Evolutionary conservation across 2,113 vertebrate species (phyloP).

Genomic region (Drymodes brunneopygia): DNA sequence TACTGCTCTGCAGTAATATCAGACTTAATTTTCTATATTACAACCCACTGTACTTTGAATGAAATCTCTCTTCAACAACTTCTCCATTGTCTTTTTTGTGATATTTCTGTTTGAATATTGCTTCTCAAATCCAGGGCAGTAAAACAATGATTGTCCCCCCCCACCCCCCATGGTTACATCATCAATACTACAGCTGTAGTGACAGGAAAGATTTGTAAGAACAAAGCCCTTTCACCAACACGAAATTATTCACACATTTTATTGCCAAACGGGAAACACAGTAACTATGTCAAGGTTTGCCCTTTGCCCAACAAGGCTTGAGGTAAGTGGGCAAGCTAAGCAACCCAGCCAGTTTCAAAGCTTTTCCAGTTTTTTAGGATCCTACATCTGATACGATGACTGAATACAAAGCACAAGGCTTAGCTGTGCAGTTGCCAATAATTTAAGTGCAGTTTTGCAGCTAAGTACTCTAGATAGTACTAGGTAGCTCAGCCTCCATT

Average conservation of each 20-base stretch:
- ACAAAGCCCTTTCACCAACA: neutral
- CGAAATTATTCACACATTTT: neutral
- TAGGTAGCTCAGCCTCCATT: neutral
- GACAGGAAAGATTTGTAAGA: neutral
- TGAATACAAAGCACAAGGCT: neutral
- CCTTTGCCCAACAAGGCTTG: neutral
- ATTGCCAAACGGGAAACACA: neutral
- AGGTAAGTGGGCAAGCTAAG: neutral
- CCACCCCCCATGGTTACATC: neutral
- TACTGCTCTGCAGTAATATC: neutral
- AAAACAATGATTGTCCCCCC: neutral
- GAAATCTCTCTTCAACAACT: neutral
- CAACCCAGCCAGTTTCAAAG: neutral
- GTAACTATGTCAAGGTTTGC: constrained; percentile 3
- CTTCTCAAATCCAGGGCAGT: neutral
- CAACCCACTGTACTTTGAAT: neutral
- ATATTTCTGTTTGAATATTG: neutral
- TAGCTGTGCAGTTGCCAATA: neutral
- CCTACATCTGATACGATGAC: neutral
- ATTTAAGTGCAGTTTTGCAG: neutral
- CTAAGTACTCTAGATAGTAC: neutral
- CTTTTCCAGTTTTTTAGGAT: constrained; percentile 6
- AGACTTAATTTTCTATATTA: neutral
- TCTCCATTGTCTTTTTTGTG: neutral
- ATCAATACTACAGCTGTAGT: neutral